Evolutionary conservation across 2,113 vertebrate species (phyloP).

Genomic region (Podiceps cristatus): DNA sequence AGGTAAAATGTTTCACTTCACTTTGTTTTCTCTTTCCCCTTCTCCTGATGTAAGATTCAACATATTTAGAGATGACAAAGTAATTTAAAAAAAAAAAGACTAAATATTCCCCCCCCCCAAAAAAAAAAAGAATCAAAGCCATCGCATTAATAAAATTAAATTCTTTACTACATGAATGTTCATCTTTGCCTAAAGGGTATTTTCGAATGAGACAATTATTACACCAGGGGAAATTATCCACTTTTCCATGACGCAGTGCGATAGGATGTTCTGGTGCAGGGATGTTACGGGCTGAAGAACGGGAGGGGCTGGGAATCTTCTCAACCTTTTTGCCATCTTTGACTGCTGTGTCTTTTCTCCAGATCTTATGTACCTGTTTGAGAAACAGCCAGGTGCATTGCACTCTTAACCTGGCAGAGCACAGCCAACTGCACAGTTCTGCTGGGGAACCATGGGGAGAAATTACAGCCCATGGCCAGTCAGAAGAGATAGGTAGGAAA

Average conservation of each 20-base stretch:
- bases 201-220: not conserved
- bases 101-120: not conserved
- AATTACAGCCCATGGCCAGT: accelerated
- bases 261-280: not conserved
- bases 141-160: not conserved
- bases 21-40: not conserved
- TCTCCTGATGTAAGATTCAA: not conserved
- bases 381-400: not conserved
- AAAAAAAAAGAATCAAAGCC: not conserved
- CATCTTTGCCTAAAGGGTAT: not conserved
- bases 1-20: not conserved
- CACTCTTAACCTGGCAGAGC: not conserved
- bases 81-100: not conserved
- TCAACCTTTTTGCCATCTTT: not conserved
- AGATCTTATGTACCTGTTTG: not conserved
- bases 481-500: not conserved
- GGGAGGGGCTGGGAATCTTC: not conserved
- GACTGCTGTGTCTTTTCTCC: not conserved
- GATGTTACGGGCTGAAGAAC: not conserved
- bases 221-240: not conserved
- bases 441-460: not conserved
- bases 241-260: not conserved
- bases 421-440: not conserved
- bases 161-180: not conserved
- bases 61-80: not conserved